These are phyloP conservation scores for Drosophila sproati DNA, from an alignment of 1,140 invertebrate species.

Conservation along the genomic window DNA sequence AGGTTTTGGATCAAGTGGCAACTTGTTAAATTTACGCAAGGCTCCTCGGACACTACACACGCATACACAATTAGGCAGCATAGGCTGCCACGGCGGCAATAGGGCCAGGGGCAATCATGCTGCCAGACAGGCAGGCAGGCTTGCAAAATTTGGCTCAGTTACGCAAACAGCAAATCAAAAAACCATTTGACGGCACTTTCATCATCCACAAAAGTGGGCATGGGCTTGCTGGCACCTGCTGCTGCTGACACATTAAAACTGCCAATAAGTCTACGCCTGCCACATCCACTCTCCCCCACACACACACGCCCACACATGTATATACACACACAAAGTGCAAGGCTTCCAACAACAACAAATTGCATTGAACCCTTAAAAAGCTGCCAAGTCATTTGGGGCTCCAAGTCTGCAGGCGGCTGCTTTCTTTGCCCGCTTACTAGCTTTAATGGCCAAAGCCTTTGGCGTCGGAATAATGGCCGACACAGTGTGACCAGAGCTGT, in stretches of 20 bases:
- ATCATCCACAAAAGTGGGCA: slow-evolving; percentile 64
- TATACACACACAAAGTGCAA: slow-evolving; percentile 14
- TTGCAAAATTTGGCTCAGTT: slow-evolving; percentile 58
- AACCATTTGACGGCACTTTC: slow-evolving; percentile 82
- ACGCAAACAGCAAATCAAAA: slow-evolving; percentile 81
- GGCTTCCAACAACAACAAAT: slow-evolving; percentile 30
- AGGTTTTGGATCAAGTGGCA: slow-evolving; percentile 67
- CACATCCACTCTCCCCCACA: slow-evolving; percentile 1
- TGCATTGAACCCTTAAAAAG: slow-evolving; percentile 38
- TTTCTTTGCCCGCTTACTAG: slow-evolving; percentile 7
- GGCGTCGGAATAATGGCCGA: slow-evolving; percentile 19
- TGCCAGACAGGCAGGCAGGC: neutral
- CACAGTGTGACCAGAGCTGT: slow-evolving; percentile 21
- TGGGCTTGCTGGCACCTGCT: slow-evolving; percentile 64
- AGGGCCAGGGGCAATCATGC: neutral
- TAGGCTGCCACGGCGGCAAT: slow-evolving; percentile 4
- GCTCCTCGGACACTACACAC: slow-evolving; percentile 72
- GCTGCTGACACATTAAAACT: slow-evolving; percentile 79
- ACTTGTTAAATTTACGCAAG: slow-evolving; percentile 82
- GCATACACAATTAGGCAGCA: slow-evolving; percentile 78
- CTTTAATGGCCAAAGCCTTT: slow-evolving; percentile 61
- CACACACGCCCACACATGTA: slow-evolving; percentile 9
- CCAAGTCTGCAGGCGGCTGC: slow-evolving; percentile 5
- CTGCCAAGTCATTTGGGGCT: slow-evolving; percentile 45
- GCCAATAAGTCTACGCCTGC: slow-evolving; percentile 67